These are phyloP conservation scores for Syngnathus typhle DNA, from an alignment of 2,113 vertebrate genomes.

Conservation along the genomic window DNA sequence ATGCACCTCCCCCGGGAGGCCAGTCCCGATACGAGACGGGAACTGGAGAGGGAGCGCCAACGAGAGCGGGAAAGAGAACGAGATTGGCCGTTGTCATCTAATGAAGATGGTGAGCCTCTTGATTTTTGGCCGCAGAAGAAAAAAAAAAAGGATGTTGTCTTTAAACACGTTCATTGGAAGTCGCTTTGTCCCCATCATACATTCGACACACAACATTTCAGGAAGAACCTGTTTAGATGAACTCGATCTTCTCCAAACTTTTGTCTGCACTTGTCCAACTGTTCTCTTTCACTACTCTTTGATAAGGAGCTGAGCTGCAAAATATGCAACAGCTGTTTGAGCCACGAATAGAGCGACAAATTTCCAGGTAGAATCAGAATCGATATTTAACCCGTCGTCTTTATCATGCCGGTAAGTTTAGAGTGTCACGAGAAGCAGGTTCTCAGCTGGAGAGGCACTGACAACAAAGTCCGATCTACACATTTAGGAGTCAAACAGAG, in stretches of 20 bases:
- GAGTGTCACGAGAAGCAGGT: too few species aligned
- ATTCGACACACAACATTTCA: background rate
- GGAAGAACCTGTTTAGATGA: background rate
- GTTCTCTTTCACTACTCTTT: background rate
- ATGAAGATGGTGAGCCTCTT: slow-evolving; percentile 65
- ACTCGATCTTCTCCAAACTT: background rate
- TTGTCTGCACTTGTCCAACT: background rate
- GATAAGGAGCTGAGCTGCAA: background rate
- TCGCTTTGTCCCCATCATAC: background rate
- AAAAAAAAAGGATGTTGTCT: background rate
- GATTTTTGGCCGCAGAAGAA: background rate
- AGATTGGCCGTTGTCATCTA: slow-evolving; percentile 60
- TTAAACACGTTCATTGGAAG: background rate
- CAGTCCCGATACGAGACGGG: slow-evolving; percentile 73
- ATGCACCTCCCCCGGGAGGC: slow-evolving; percentile 87
- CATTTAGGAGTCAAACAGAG: too few species aligned
- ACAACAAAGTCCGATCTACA: too few species aligned
- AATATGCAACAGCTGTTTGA: background rate
- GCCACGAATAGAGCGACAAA: too few species aligned
- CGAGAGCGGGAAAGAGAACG: slow-evolving; percentile 48
- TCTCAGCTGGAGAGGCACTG: too few species aligned
- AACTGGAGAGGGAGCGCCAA: slow-evolving; percentile 61
- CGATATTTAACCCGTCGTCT: too few species aligned
- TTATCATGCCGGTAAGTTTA: background rate
- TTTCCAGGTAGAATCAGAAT: background rate